A percentile compares a stretch with the other conserved stretches of the same genome.
Conservation (phyloP, 1,140 invertebrate genomes). For the Cydia strobilella region DNA sequence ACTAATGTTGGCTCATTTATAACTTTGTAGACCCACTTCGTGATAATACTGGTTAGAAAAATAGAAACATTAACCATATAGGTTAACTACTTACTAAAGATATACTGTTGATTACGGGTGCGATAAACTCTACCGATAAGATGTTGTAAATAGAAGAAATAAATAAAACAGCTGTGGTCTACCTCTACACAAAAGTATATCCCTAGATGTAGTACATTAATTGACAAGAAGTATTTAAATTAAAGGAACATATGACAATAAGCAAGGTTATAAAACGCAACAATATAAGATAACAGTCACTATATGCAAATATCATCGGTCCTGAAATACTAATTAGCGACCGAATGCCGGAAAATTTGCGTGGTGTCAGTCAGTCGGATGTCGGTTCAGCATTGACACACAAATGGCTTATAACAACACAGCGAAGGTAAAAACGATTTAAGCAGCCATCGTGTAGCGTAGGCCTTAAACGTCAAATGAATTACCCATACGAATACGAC, state of each 20-base stretch:
- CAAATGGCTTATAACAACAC: conserved; percentile 66
- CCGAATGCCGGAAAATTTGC: conserved; percentile 20
- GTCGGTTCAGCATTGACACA: conserved; percentile 62
- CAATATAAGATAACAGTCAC: background rate
- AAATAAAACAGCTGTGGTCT: background rate
- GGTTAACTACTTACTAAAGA: conserved; percentile 1
- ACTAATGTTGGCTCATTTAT: background rate
- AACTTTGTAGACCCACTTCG: background rate
- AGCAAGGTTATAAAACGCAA: background rate
- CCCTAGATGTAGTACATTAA: no score
- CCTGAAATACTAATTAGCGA: conserved; percentile 4
- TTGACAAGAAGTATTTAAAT: no score
- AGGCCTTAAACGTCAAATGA: conserved; percentile 57
- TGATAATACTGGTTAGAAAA: background rate
- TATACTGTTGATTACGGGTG: conserved; percentile 9
- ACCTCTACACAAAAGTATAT: no score
- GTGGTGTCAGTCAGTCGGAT: conserved; percentile 50
- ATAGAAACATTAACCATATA: background rate
- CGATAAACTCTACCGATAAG: background rate
- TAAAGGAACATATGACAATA: background rate
- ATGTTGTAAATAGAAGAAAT: background rate
- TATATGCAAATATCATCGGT: background rate
- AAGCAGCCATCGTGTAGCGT: conserved; percentile 59
- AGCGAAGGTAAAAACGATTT: conserved; percentile 70
- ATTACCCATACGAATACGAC: conserved; percentile 47